These are phyloP conservation scores for Byasa hedistus DNA, from an alignment of 2,888 invertebrate genomes.

Conservation along the genomic window DNA sequence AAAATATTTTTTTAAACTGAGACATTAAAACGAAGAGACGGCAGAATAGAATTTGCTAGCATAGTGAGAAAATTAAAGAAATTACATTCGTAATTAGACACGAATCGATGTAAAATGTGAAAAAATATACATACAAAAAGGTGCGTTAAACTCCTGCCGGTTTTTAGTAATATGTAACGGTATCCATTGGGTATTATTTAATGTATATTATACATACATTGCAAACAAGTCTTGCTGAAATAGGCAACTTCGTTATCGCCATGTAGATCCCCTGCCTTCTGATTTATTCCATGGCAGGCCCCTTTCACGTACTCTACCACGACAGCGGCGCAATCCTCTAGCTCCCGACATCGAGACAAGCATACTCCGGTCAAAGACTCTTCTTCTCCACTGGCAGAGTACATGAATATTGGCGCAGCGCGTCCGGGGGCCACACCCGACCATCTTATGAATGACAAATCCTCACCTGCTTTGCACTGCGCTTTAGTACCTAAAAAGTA, in stretches of 20 bases:
- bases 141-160: background rate
- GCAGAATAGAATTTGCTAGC: too few species aligned
- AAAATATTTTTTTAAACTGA: too few species aligned
- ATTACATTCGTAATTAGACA: background rate
- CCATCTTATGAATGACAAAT: constrained; percentile 63
- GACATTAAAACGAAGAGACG: too few species aligned
- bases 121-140: background rate
- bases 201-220: constrained; percentile 43
- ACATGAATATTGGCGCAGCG: constrained; percentile 67
- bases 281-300: constrained; percentile 70
- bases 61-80: background rate
- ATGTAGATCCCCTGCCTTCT: constrained; percentile 45
- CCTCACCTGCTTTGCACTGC: constrained; percentile 53
- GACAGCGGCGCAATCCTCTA: constrained; percentile 71
- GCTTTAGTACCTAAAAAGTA: constrained; percentile 42
- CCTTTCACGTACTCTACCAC: constrained; percentile 70
- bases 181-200: background rate
- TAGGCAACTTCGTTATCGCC: constrained; percentile 81
- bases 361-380: constrained; percentile 68
- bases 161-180: background rate
- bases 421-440: constrained; percentile 62
- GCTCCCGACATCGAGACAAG: constrained; percentile 66
- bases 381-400: constrained; percentile 69
- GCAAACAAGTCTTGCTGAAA: constrained; percentile 83
- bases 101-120: background rate